Base-by-base conservation (phyloP, 2,797 vertebrate genomes). In the Coregonus ussuriensis region DNA sequence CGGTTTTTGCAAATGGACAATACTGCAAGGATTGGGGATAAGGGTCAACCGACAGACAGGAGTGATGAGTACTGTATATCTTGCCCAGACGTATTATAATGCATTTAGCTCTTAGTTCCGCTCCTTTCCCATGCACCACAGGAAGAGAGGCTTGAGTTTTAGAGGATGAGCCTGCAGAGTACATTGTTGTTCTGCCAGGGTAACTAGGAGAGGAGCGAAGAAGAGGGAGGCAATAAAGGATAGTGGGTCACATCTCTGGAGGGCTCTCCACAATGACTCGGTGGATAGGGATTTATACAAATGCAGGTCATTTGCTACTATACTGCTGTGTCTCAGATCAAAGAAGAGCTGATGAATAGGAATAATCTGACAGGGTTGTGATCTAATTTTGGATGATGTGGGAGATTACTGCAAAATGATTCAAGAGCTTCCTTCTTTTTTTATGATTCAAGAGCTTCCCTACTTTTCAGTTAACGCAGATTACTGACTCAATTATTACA, bases 181-280 rank as follows among this genome's bases (percentile, higher is more conserved):
- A 33, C 66, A 18, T 35, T 35, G 29, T 70, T 41, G 74, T 18
- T 62, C 4, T 15, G 74, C 69, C 21, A 67, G 15, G 59, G 70
- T 51, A 25, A 41, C 31, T 13, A 31, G 25, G 35, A 67, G 63
- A 51, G 18, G 9, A 51, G 14, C 25, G 21, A 62, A 4, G 16
- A 74, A 7, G 65, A 31, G 51, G 59, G 15, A 70, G 51, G 35
- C 62, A 74, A 67, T 59, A 75, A 54, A 56, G 66, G 76, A 76
- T 79, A 79, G 75, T 77, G 68, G 62, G 74, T 69, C 79, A 74
- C 25, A 21, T 74, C 71, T 74, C 79, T 77, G 53, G 75, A 53
- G 75, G 13, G 35, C 72, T 52, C 16, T 62, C 35, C 47, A 25
- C 37, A 51, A 54, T 47, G 68, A 69, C 62, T 62, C 47, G 73